Conservation (phyloP, 2,888 invertebrate species). For the Lingula anatina region DNA sequence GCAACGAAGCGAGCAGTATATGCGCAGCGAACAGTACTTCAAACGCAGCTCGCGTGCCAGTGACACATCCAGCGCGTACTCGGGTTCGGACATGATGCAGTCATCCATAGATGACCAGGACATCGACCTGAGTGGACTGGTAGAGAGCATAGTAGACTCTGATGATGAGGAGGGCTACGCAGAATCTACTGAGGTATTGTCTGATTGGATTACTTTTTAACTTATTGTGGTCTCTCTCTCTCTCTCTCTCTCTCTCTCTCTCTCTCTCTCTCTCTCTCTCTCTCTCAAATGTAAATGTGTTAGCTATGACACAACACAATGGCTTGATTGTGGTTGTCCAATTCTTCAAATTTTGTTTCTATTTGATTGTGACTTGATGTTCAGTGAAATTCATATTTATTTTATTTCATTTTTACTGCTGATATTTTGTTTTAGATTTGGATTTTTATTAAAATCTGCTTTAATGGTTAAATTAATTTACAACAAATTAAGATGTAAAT, state of each 20-base stretch:
- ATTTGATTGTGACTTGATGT: too few relatives aligned
- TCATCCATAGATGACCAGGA: constrained; percentile 56
- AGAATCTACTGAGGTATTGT: constrained; percentile 25
- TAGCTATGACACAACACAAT: too few relatives aligned
- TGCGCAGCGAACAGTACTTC: constrained; percentile 11
- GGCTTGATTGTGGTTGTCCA: too few relatives aligned
- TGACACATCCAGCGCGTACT: constrained; percentile 93
- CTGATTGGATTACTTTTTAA: background rate
- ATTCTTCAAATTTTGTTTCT: too few relatives aligned
- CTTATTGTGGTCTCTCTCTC: constrained; percentile 2
- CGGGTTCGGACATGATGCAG: constrained; percentile 79
- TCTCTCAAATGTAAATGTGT: too few relatives aligned
- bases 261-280: background rate
- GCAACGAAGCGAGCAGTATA: constrained; percentile 11
- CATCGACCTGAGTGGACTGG: constrained; percentile 83
- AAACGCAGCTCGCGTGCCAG: constrained; percentile 56
- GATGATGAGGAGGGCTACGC: constrained; percentile 78
- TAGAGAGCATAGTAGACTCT: constrained; percentile 92
- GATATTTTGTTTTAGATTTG: too few relatives aligned
- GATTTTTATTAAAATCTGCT: too few relatives aligned
- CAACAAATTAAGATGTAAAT: too few relatives aligned
- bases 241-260: too few relatives aligned
- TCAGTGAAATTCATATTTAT: too few relatives aligned
- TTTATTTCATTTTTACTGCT: too few relatives aligned
- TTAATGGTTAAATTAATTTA: too few relatives aligned